Evolutionary conservation across 2,888 invertebrate genomes (phyloP).

Genomic region (Chrysotoxum bicinctum): DNA sequence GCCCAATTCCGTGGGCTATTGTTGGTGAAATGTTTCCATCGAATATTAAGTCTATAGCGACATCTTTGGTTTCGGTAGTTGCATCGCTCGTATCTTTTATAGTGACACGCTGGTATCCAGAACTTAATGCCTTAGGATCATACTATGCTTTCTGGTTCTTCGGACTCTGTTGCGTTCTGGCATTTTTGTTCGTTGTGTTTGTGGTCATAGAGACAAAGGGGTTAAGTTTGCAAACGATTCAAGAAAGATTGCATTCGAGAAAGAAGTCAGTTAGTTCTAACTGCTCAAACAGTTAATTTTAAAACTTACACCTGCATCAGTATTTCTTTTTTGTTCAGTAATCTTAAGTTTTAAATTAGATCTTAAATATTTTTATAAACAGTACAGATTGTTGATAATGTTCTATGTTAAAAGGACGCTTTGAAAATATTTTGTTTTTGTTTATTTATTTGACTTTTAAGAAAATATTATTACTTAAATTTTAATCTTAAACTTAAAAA

Average conservation of each 20-base stretch:
- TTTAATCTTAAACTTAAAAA: no score
- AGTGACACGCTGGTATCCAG: constrained; percentile 87
- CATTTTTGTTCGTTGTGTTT: constrained; percentile 85
- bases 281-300: background rate
- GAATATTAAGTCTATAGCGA: constrained; percentile 84
- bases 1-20: constrained; percentile 91
- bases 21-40: constrained; percentile 86
- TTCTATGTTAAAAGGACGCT: no score
- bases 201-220: constrained; percentile 90
- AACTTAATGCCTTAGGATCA: constrained; percentile 85
- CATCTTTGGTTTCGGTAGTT: constrained; percentile 88
- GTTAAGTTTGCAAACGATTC: constrained; percentile 91
- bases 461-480: no score
- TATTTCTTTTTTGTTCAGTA: background rate
- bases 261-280: background rate
- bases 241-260: constrained; percentile 86
- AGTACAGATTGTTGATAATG: background rate
- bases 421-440: no score
- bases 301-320: no score
- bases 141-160: constrained; percentile 89
- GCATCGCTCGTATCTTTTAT: constrained; percentile 90
- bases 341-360: background rate
- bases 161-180: constrained; percentile 84
- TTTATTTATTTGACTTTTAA: no score
- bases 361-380: background rate